phyloP scores from a whole-genome alignment of 1,140 invertebrate species.

The Sinonovacula constricta region DNA sequence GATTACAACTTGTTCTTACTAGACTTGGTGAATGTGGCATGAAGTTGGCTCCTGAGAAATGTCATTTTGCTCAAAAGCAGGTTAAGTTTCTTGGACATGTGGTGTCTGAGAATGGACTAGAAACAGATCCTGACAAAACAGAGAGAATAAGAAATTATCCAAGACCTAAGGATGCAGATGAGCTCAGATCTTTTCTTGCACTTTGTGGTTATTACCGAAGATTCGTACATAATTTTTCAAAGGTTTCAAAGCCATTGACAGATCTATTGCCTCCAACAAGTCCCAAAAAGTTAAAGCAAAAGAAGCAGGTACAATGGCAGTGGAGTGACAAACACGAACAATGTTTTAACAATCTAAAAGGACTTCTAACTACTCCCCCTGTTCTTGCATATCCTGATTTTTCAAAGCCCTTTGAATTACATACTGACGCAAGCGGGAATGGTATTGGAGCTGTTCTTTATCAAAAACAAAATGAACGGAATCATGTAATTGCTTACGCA shows the following conservation, averaged over 20 bases:
- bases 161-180: not conserved
- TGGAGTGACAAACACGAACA: not conserved
- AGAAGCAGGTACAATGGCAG: not conserved
- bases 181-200: not conserved
- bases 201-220: not conserved
- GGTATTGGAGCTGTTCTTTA: constrained; percentile 25
- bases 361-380: constrained; percentile 2
- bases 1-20: no score
- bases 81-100: constrained; percentile 3
- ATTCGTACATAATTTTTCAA: not conserved
- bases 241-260: not conserved
- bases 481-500: constrained; percentile 19
- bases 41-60: not conserved
- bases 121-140: constrained; percentile 16
- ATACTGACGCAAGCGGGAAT: not conserved
- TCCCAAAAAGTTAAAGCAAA: not conserved
- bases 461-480: not conserved
- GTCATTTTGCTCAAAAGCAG: not conserved
- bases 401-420: constrained; percentile 10
- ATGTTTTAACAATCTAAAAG: constrained; percentile 26
- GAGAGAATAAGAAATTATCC: not conserved
- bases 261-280: not conserved
- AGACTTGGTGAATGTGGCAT: no score
- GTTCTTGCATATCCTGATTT: constrained; percentile 26
- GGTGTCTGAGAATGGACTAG: not conserved